A percentile compares a stretch with the other conserved stretches of the same genome.
phyloP scores from a whole-genome alignment of 2,888 invertebrate genomes.

The Ormyrus rosae region DNA sequence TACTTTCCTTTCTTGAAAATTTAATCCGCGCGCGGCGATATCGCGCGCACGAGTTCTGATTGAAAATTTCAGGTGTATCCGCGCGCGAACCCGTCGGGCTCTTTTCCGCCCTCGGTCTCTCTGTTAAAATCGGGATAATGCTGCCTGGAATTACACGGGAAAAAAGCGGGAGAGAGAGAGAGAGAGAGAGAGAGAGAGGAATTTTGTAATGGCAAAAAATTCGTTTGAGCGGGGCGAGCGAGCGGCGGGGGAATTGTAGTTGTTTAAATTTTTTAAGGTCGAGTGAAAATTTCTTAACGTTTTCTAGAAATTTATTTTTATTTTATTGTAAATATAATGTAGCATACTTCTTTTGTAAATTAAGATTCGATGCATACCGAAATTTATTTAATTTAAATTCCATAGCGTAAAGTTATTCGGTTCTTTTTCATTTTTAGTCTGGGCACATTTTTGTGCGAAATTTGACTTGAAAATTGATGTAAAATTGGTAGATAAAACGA shows the following conservation, averaged over 20 bases:
- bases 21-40: slow-evolving; percentile 27
- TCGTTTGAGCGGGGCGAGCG: neutral
- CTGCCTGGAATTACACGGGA: neutral
- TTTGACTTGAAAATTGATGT: no score
- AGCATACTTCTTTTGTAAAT: no score
- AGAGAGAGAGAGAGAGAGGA: slow-evolving; percentile 6
- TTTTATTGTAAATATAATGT: no score
- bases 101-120: neutral
- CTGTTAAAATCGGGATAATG: neutral
- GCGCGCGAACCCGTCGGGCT: neutral
- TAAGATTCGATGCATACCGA: no score
- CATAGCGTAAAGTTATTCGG: no score
- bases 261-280: no score
- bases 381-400: no score
- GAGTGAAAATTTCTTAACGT: slow-evolving; percentile 25
- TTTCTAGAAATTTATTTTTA: no score
- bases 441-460: no score
- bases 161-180: slow-evolving; percentile 1
- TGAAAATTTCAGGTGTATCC: slow-evolving; percentile 39
- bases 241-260: no score
- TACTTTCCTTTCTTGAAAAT: slow-evolving; percentile 29
- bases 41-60: slow-evolving; percentile 25
- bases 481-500: no score
- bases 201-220: slow-evolving; percentile 3
- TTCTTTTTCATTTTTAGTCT: no score